A percentile compares a stretch with the other conserved stretches of the same genome.
Evolutionary conservation across 2,113 vertebrate species (phyloP).

Genomic region (Corythoichthys haematopterus): DNA sequence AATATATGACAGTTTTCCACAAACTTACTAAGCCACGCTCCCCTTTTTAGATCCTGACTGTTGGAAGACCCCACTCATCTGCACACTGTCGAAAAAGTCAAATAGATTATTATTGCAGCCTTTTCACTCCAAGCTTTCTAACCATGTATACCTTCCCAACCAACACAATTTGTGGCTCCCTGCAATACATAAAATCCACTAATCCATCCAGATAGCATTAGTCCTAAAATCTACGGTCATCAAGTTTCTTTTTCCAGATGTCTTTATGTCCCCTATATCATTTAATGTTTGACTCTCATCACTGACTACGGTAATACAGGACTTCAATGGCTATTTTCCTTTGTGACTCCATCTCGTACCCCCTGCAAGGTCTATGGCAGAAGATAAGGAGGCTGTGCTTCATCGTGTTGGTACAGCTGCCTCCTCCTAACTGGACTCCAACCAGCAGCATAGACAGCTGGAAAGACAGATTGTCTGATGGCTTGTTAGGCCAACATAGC

Average conservation of each 20-base stretch:
- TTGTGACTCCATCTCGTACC: background rate
- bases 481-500: constrained; percentile 45
- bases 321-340: constrained; percentile 19
- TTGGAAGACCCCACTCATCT: background rate
- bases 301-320: constrained; percentile 10
- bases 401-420: constrained; percentile 70
- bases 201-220: background rate
- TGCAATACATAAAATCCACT: background rate
- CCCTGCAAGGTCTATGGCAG: constrained; percentile 25
- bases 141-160: too few relatives aligned
- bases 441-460: constrained; percentile 67
- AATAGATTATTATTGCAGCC: too few relatives aligned
- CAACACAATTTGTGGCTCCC: background rate
- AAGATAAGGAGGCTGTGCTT: constrained; percentile 33
- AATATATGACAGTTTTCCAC: constrained; percentile 1
- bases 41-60: background rate
- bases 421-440: constrained; percentile 42
- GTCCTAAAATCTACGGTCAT: background rate
- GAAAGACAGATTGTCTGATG: constrained; percentile 54
- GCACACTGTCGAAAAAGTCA: background rate
- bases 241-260: constrained; percentile 17
- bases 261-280: background rate
- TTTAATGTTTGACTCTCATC: constrained; percentile 23
- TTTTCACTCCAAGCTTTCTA: too few relatives aligned
- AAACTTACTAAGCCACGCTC: background rate